Evolutionary conservation across 2,888 invertebrate genomes (phyloP).

Genomic region (Drosophila mimetica): DNA sequence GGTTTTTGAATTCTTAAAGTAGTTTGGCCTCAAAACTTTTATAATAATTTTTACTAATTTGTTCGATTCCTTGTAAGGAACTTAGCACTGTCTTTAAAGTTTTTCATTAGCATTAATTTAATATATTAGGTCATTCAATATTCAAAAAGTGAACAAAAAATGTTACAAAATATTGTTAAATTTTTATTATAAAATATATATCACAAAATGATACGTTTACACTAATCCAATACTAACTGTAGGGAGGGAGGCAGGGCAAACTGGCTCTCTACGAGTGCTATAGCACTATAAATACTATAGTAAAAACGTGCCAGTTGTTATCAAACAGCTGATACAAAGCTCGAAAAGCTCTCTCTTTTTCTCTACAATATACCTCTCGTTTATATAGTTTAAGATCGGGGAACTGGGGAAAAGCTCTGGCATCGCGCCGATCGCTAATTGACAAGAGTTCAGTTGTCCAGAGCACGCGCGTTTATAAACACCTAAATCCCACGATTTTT

Average conservation of each 20-base stretch:
- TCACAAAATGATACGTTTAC: too few relatives aligned
- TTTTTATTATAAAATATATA: too few relatives aligned
- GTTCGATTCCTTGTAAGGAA: too few relatives aligned
- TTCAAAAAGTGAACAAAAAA: too few relatives aligned
- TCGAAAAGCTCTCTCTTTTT: conserved; percentile 18
- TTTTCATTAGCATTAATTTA: too few relatives aligned
- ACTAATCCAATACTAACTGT: conserved; percentile 9
- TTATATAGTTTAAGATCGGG: conserved; percentile 34
- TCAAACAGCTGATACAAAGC: conserved; percentile 50
- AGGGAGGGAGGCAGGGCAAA: conserved; percentile 2
- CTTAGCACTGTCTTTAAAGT: too few relatives aligned
- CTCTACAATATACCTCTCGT: conserved; percentile 1
- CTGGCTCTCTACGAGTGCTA: conserved; percentile 5
- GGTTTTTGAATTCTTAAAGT: background rate
- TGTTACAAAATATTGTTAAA: too few relatives aligned
- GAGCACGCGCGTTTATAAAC: conserved; percentile 31
- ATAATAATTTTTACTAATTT: background rate
- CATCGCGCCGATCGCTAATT: conserved; percentile 35
- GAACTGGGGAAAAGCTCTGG: conserved; percentile 32
- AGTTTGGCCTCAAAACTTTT: background rate
- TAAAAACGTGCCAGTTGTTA: conserved; percentile 30
- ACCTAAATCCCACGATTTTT: conserved; percentile 6
- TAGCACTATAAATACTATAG: too few relatives aligned
- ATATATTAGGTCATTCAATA: too few relatives aligned
- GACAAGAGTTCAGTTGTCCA: conserved; percentile 34